Conservation (phyloP, 2,888 invertebrate species). For the Oscheius myriophilus region DNA sequence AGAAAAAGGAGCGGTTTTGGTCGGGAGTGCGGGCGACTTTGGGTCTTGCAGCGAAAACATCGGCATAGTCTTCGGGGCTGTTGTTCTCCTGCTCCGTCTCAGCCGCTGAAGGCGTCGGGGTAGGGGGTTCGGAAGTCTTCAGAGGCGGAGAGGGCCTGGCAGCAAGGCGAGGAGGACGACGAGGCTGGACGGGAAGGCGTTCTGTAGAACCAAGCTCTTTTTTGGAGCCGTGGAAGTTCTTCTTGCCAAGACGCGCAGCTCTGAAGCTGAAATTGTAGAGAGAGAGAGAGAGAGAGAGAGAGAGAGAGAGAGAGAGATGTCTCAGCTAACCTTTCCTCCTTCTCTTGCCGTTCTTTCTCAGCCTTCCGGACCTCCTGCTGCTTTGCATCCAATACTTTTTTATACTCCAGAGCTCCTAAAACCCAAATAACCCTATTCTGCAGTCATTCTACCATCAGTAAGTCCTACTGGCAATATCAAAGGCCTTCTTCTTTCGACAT, state of each 20-base stretch:
- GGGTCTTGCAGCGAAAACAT: constrained; percentile 67
- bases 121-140: constrained; percentile 1
- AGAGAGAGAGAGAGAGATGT: too few relatives aligned
- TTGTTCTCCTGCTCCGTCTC: constrained; percentile 12
- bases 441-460: constrained; percentile 36
- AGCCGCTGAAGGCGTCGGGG: not conserved
- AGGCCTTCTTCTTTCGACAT: constrained; percentile 45
- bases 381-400: constrained; percentile 36
- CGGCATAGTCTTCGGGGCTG: constrained; percentile 60
- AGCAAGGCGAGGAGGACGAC: not conserved
- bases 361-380: constrained; percentile 17
- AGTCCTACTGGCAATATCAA: constrained; percentile 45
- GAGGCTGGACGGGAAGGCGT: not conserved
- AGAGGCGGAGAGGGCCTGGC: constrained; percentile 9
- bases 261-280: not conserved
- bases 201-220: constrained; percentile 19
- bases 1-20: constrained; percentile 47
- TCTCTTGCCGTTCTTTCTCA: constrained; percentile 40
- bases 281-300: too few relatives aligned
- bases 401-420: constrained; percentile 46
- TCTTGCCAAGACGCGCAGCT: constrained; percentile 29
- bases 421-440: not conserved
- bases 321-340: constrained; percentile 34
- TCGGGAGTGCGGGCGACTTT: constrained; percentile 68
- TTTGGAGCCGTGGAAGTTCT: constrained; percentile 29